phyloP scores from a whole-genome alignment of 2,797 vertebrate species.

The Parauchenoglanis punctatus region DNA sequence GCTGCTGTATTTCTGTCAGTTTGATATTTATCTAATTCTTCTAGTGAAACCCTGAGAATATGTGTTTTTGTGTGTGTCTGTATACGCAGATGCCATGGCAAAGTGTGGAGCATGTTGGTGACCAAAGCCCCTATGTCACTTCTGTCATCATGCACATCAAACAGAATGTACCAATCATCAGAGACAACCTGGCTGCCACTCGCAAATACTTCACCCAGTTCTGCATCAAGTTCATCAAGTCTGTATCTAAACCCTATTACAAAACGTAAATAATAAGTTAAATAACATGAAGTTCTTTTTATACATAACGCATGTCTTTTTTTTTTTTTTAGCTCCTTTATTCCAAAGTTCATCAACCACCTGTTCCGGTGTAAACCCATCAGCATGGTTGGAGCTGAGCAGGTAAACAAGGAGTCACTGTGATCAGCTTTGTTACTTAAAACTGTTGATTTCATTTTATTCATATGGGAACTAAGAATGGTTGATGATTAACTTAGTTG shows the following conservation, averaged over 20 bases:
- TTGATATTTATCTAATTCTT: background rate
- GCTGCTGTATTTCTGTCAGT: background rate
- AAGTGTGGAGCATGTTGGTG: constrained; percentile 97
- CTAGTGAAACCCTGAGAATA: background rate
- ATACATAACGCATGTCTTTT: background rate
- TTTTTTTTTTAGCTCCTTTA: constrained; percentile 85
- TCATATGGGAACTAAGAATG: background rate
- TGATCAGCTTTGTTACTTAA: background rate
- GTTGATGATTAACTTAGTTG: background rate
- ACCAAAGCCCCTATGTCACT: constrained; percentile 98
- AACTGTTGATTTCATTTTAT: background rate
- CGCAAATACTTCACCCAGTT: constrained; percentile 99
- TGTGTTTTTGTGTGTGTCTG: background rate
- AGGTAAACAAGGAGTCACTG: constrained; percentile 76
- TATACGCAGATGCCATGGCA: constrained; percentile 95
- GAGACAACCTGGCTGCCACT: constrained; percentile 94
- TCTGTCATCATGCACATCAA: constrained; percentile 98
- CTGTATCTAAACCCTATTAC: constrained; percentile 59
- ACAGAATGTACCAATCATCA: constrained; percentile 96
- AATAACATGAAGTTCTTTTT: background rate
- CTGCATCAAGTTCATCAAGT: constrained; percentile 99
- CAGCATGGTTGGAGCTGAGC: constrained; percentile 98
- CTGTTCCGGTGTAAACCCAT: constrained; percentile 98
- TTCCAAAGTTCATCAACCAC: constrained; percentile 99
- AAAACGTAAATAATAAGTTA: no score